Base-by-base conservation (phyloP, 2,113 vertebrate species). In the Proteles cristata region DNA sequence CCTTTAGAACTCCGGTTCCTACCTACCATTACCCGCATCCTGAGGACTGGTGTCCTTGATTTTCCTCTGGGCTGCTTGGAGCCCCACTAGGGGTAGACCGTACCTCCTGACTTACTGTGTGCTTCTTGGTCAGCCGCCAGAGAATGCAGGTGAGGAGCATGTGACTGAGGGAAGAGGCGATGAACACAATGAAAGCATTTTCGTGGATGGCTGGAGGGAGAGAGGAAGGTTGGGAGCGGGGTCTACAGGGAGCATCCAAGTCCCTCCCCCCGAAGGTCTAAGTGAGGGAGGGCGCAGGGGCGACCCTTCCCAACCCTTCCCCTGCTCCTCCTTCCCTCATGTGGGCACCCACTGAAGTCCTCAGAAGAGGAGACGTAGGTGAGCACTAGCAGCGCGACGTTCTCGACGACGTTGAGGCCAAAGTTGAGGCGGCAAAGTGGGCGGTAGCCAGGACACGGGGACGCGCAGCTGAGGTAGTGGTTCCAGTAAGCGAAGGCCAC, bases 291-390 rank as follows among this genome's bases (percentile, higher is more conserved):
- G 16, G 81, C 45, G 61, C 6, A 19, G 35, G 66, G 55, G 19
- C 4, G 2, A 45, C 45, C 95, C 93, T 91, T 91, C 92, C 90
- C 8, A 0, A 73, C n/a, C 95, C 96, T 94, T 79, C 80, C 68
- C 90, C 96, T 43, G 7, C 53, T 93, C 97, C 76, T 92, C 94
- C 90, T 76, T 93, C 95, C 97, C 84, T 91, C 48, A 2, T 82
- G 69, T 2, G 1, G 71, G 35, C 90, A 98, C 99, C 98, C 98
- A 99, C 99, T 98, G 96, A 99, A 99, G 82, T 99, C 99, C 48
- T 99, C 99, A 0, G 99, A 99, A 33, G 99, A 99, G 33, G 99
- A 99, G 97, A 99, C 99, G 2, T 99, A 99, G 0, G 99, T 99
- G 88, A 99, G 99, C 39, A 99, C 97, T 45, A 99, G 98, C 26